Evolutionary conservation across 2,113 vertebrate species (phyloP).

Genomic region (Phalacrocorax brasilianus): DNA sequence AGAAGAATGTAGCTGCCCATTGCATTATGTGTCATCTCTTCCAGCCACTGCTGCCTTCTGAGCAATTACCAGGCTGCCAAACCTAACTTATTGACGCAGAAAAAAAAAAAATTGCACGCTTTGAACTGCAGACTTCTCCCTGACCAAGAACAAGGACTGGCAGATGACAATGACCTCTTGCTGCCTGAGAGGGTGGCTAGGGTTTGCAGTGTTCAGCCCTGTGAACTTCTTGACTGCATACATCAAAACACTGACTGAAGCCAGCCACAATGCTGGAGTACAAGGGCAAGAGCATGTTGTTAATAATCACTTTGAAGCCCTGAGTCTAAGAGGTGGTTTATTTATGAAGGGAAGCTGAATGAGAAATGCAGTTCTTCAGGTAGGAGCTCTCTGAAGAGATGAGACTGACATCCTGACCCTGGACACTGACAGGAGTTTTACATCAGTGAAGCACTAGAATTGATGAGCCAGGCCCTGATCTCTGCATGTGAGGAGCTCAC

Average conservation of each 20-base stretch:
- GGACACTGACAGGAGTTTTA: neutral
- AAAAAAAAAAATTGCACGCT: neutral
- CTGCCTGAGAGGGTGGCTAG: neutral
- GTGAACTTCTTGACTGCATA: neutral
- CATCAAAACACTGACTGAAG: neutral
- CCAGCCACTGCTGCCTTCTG: neutral
- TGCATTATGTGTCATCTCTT: neutral
- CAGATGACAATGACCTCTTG: neutral
- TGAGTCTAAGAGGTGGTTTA: neutral
- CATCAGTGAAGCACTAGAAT: neutral
- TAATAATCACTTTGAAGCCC: neutral
- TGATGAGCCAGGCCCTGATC: neutral
- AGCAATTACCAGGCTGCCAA: neutral
- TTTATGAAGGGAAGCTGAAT: neutral
- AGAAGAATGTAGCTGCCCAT: neutral
- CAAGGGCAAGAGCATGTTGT: neutral
- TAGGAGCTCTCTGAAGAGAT: neutral
- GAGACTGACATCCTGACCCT: neutral
- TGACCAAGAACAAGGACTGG: neutral
- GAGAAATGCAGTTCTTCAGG: neutral
- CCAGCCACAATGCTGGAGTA: neutral
- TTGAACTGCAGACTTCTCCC: neutral
- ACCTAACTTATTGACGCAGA: neutral
- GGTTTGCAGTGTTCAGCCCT: neutral
- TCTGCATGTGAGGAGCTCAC: rapidly evolving